Evolutionary conservation across 2,888 invertebrate species (phyloP).

Genomic region (Atethmia centrago): DNA sequence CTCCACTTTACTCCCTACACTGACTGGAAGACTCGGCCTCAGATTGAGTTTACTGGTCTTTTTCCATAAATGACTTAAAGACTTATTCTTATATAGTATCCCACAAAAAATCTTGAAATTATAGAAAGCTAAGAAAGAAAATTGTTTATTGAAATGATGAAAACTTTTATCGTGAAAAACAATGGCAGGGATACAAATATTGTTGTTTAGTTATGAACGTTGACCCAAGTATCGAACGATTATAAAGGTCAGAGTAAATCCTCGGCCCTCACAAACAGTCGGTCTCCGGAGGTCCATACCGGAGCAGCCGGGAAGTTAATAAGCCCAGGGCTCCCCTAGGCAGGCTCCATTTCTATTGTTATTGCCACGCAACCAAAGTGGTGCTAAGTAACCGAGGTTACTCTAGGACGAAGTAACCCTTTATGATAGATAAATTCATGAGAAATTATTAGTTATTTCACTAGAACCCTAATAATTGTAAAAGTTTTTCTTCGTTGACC

Average conservation of each 20-base stretch:
- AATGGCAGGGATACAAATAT: background rate
- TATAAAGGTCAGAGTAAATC: slow-evolving; percentile 55
- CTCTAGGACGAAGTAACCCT: slow-evolving; percentile 19
- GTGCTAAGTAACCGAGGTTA: slow-evolving; percentile 35
- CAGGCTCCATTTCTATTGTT: slow-evolving; percentile 51
- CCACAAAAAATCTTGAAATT: background rate
- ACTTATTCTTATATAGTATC: background rate
- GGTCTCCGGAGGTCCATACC: slow-evolving; percentile 56
- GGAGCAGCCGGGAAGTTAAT: slow-evolving; percentile 59
- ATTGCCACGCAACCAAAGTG: slow-evolving; percentile 49
- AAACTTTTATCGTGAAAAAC: background rate
- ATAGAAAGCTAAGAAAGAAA: background rate
- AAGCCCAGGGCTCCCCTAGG: slow-evolving; percentile 59
- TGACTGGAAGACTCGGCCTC: too few species aligned
- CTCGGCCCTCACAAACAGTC: slow-evolving; percentile 44
- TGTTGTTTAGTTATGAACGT: slow-evolving; percentile 16
- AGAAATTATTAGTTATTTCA: slow-evolving; percentile 22
- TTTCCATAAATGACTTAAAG: too few species aligned
- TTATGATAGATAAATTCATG: slow-evolving; percentile 6
- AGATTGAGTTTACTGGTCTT: too few species aligned
- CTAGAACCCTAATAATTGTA: too few species aligned
- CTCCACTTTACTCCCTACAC: too few species aligned
- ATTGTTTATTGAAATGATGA: background rate
- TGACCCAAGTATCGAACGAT: slow-evolving; percentile 39
- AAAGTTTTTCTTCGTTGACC: too few species aligned